These are phyloP conservation scores for Tympanuchus pallidicinctus DNA, from an alignment of 2,113 vertebrate species.

Conservation along the genomic window DNA sequence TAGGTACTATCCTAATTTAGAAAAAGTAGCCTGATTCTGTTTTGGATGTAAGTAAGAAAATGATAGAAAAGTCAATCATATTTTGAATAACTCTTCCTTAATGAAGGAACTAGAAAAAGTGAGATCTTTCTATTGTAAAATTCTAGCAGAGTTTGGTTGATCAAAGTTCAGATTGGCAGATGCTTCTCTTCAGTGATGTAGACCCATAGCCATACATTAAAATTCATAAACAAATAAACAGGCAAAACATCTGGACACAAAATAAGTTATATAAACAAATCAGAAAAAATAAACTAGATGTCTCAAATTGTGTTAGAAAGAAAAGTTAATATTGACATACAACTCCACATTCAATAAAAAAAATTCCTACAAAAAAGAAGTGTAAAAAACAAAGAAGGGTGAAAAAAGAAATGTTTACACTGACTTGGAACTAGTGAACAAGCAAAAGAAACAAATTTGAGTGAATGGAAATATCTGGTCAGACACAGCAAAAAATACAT, in stretches of 20 bases:
- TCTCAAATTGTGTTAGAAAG: neutral
- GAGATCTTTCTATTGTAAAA: neutral
- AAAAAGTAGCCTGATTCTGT: neutral
- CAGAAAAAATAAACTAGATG: neutral
- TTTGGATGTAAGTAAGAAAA: neutral
- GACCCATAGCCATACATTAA: neutral
- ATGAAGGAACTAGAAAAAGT: rapidly evolving
- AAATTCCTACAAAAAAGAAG: neutral
- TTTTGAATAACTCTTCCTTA: neutral
- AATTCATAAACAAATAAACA: neutral
- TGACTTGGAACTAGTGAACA: neutral
- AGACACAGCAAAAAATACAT: neutral
- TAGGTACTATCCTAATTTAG: neutral
- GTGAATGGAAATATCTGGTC: neutral
- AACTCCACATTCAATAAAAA: neutral
- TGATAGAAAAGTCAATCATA: neutral
- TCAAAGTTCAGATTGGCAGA: neutral
- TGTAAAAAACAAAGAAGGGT: neutral
- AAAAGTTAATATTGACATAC: neutral
- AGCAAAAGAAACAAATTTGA: neutral
- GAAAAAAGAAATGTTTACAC: neutral
- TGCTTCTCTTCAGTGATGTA: neutral
- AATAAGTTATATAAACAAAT: neutral
- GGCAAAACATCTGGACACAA: neutral
- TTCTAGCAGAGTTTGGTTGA: neutral